Conservation (phyloP, 2,113 vertebrate genomes). For the Anoura caudifer region DNA sequence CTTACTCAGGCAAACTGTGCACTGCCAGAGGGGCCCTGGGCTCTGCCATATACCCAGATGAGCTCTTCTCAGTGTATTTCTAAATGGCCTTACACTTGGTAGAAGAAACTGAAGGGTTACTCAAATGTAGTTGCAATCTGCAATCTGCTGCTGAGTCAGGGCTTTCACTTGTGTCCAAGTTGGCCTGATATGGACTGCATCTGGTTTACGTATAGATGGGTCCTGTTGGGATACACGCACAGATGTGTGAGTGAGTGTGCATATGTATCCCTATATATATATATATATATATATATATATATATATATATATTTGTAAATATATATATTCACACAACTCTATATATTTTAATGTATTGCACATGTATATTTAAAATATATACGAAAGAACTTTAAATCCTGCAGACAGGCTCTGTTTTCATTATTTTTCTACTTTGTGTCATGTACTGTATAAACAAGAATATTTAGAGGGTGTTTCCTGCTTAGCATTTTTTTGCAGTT, state of each 20-base stretch:
- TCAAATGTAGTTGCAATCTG: conserved; percentile 48
- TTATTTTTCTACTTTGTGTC: conserved; percentile 69
- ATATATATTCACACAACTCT: conserved; percentile 75
- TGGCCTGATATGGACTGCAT: conserved; percentile 72
- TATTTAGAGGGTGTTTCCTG: conserved; percentile 62
- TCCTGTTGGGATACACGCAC: conserved; percentile 59
- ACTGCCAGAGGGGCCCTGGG: conserved; percentile 69
- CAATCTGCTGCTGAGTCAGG: conserved; percentile 63
- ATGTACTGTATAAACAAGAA: conserved; percentile 58
- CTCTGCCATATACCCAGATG: conserved; percentile 57
- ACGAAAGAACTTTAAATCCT: conserved; percentile 69
- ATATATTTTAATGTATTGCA: conserved; percentile 78
- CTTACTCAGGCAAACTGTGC: conserved; percentile 73
- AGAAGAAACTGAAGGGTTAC: conserved; percentile 60
- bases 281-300: conserved; percentile 30
- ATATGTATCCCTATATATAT: conserved; percentile 39
- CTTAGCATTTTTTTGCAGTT: conserved; percentile 59
- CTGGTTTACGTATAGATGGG: conserved; percentile 67
- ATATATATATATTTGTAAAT: conserved; percentile 41
- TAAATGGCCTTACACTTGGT: conserved; percentile 71
- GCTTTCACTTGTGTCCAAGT: conserved; percentile 65
- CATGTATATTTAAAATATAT: conserved; percentile 79
- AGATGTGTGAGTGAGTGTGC: conserved; percentile 62
- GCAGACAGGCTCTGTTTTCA: conserved; percentile 65
- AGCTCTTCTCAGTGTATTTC: conserved; percentile 69